Evolutionary conservation across 1,140 invertebrate genomes (phyloP).

Genomic region (Asobara japonica): DNA sequence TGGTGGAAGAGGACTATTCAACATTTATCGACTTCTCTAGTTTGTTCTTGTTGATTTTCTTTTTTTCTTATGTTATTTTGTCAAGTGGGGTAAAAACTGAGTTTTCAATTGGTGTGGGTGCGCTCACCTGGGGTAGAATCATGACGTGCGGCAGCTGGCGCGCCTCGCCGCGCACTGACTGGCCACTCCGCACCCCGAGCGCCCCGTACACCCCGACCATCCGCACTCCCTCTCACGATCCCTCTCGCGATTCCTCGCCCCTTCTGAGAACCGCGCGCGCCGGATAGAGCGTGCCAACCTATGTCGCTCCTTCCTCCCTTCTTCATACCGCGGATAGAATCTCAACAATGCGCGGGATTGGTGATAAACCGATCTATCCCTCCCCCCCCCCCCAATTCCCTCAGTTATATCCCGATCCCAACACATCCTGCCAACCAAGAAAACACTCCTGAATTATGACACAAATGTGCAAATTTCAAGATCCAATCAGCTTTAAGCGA

Average conservation of each 20-base stretch:
- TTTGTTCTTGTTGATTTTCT: neutral
- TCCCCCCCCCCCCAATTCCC: constrained; percentile 14
- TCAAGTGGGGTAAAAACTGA: neutral
- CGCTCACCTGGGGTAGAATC: constrained; percentile 61
- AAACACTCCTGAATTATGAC: no score
- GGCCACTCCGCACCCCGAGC: constrained; percentile 49
- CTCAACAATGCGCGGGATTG: constrained; percentile 16
- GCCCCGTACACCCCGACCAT: no score
- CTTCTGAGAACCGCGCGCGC: constrained; percentile 27
- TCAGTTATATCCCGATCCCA: no score
- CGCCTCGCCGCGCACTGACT: constrained; percentile 64
- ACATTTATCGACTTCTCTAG: neutral
- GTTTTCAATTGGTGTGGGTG: constrained; percentile 37
- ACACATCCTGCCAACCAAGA: no score
- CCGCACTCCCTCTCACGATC: neutral
- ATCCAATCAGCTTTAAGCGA: no score
- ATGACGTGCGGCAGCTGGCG: constrained; percentile 64
- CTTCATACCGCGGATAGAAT: constrained; percentile 8
- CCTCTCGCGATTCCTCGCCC: constrained; percentile 37
- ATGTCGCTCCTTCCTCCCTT: constrained; percentile 13
- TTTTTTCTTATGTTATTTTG: constrained; percentile 9
- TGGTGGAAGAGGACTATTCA: neutral
- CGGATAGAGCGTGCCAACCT: constrained; percentile 14
- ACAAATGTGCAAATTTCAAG: no score
- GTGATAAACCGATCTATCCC: constrained; percentile 17